These are phyloP conservation scores for Parambassis ranga DNA, from an alignment of 2,797 vertebrate species.

Conservation along the genomic window DNA sequence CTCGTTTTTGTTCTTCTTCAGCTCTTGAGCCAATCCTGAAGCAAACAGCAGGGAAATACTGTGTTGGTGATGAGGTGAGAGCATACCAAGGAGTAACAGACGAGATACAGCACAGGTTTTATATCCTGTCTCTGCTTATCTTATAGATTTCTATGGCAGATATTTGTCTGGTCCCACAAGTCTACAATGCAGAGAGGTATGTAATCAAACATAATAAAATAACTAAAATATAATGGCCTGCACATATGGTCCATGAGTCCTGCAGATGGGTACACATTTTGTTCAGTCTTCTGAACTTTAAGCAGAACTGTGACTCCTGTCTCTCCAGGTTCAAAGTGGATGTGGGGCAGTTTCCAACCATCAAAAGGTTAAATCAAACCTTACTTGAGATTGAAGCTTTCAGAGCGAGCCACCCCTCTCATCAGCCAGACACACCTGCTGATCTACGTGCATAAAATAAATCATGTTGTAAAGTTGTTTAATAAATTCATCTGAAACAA, in stretches of 20 bases:
- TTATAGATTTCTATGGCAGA: slow-evolving; percentile 95
- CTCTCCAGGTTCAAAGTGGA: slow-evolving; percentile 90
- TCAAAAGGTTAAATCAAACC: slow-evolving; percentile 86
- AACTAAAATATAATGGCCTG: background rate
- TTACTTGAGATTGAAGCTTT: slow-evolving; percentile 90
- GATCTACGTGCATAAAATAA: slow-evolving; percentile 79
- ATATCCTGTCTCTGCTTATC: background rate
- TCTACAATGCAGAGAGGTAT: slow-evolving; percentile 94
- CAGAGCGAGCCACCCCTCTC: slow-evolving; percentile 86
- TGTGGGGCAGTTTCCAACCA: slow-evolving; percentile 84
- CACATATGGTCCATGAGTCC: too few relatives aligned
- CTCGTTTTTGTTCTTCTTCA: slow-evolving; percentile 50
- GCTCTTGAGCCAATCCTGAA: slow-evolving; percentile 91
- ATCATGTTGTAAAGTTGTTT: background rate
- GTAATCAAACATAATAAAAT: background rate
- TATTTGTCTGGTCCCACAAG: slow-evolving; percentile 94
- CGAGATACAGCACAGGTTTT: background rate
- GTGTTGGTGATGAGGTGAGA: slow-evolving; percentile 91
- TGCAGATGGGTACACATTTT: too few relatives aligned
- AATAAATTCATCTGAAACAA: slow-evolving; percentile 47
- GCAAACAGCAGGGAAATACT: slow-evolving; percentile 88
- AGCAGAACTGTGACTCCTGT: background rate
- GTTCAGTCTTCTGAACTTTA: too few relatives aligned
- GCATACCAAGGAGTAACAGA: background rate
- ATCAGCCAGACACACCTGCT: slow-evolving; percentile 91